Percentiles rank a stretch among this genome's conserved stretches.
Evolutionary conservation across 2,113 vertebrate species (phyloP).

Genomic region (Lepidothrix coronata): DNA sequence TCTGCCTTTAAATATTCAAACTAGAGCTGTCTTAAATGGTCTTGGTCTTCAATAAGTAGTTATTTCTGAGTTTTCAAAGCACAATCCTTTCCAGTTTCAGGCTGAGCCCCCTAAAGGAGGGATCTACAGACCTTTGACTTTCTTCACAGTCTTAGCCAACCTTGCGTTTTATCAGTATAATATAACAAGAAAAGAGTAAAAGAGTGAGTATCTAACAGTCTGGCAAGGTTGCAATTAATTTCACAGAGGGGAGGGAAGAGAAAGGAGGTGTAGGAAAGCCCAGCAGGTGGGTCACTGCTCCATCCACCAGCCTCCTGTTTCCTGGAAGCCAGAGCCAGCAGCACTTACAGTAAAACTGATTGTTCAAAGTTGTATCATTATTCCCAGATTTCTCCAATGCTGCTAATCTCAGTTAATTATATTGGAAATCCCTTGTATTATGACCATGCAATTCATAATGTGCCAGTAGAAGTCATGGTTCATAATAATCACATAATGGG

Average conservation of each 20-base stretch:
- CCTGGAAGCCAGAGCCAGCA: conserved; percentile 54
- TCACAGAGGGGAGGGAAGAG: neutral
- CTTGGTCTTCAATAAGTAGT: neutral
- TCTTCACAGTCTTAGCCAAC: neutral
- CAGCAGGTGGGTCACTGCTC: neutral
- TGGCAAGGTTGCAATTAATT: conserved; percentile 21
- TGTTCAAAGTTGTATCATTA: conserved; percentile 56
- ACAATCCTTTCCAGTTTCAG: neutral
- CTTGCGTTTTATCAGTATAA: neutral
- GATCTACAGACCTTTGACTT: neutral
- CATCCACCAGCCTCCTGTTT: conserved; percentile 23
- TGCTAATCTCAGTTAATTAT: conserved; percentile 71
- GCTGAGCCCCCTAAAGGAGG: neutral
- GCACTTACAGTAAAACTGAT: conserved; percentile 68
- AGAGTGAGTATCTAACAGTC: neutral
- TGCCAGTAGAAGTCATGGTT: conserved; percentile 65
- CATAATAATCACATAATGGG: conserved; percentile 72
- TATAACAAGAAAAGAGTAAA: neutral
- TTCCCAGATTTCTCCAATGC: conserved; percentile 66
- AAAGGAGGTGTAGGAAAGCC: neutral
- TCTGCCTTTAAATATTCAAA: neutral
- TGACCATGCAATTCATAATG: conserved; percentile 68
- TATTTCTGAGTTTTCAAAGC: neutral
- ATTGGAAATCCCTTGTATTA: conserved; percentile 70
- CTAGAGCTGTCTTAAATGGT: neutral